These are phyloP conservation scores for Choristoneura rosaceana DNA, from an alignment of 2,888 invertebrate species.

Conservation along the genomic window DNA sequence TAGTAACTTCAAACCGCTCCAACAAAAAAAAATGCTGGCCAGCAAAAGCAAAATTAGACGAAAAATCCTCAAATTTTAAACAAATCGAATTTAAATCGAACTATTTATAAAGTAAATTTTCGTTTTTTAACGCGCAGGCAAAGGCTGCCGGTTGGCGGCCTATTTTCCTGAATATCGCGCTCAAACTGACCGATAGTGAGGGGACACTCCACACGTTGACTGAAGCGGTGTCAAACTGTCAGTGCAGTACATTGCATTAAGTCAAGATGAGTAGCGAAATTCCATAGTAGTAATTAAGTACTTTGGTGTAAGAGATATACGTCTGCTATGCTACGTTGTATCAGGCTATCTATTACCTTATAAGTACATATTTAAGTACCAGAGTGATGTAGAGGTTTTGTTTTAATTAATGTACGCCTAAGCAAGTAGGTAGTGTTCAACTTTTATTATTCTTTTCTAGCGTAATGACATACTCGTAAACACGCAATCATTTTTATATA, in stretches of 20 bases:
- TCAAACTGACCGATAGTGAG: constrained; percentile 62
- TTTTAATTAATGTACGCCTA: background rate
- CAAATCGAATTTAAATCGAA: constrained; percentile 44
- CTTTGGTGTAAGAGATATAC: constrained; percentile 7
- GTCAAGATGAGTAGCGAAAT: background rate
- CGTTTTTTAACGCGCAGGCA: constrained; percentile 63
- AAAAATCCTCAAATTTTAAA: constrained; percentile 24
- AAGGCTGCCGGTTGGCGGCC: constrained; percentile 62
- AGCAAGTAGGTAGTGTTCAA: background rate
- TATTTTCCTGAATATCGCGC: constrained; percentile 70
- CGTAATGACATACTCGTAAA: background rate
- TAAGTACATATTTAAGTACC: background rate
- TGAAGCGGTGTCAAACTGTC: constrained; percentile 44
- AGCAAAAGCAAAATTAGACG: constrained; percentile 14
- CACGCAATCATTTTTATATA: background rate
- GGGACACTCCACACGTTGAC: constrained; percentile 49
- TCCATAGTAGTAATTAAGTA: constrained; percentile 5
- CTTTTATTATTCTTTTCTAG: too few relatives aligned
- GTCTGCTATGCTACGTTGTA: background rate
- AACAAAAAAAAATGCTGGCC: constrained; percentile 4
- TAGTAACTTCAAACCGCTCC: background rate
- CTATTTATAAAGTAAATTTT: constrained; percentile 56
- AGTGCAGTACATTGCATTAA: background rate
- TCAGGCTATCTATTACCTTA: background rate
- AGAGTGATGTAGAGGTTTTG: too few relatives aligned